phyloP scores from a whole-genome alignment of 1,140 invertebrate genomes.

The Mya arenaria region DNA sequence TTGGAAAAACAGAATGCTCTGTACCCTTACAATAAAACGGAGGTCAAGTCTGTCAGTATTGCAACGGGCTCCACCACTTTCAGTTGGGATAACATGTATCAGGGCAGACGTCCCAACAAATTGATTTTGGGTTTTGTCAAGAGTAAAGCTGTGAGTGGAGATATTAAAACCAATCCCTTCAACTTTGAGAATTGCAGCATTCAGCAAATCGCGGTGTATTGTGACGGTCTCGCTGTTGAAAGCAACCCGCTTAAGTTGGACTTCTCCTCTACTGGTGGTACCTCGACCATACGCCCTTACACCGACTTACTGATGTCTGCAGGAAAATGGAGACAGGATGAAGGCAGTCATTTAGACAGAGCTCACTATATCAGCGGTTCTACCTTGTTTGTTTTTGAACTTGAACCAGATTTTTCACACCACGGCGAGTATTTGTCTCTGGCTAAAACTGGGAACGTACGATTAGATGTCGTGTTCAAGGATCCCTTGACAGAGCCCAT shows the following conservation, averaged over 20 bases:
- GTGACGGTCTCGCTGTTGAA: slow-evolving; percentile 32
- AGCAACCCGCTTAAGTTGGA: slow-evolving; percentile 47
- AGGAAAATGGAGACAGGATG: slow-evolving; percentile 44
- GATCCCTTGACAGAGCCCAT: slow-evolving; percentile 9
- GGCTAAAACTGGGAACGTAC: slow-evolving; percentile 13
- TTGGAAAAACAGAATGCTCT: slow-evolving; percentile 6
- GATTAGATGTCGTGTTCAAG: slow-evolving; percentile 36
- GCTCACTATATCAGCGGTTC: slow-evolving; percentile 24
- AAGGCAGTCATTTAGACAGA: slow-evolving; percentile 19
- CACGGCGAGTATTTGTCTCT: slow-evolving; percentile 27
- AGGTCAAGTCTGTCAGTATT: slow-evolving; percentile 22
- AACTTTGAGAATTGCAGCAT: slow-evolving; percentile 43
- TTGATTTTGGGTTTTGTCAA: slow-evolving; percentile 15
- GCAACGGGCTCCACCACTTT: slow-evolving; percentile 25
- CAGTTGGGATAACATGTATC: slow-evolving; percentile 47
- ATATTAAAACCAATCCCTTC: slow-evolving; percentile 39
- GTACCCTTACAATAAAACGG: slow-evolving; percentile 14
- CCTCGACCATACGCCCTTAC: slow-evolving; percentile 16
- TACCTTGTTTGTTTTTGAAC: slow-evolving; percentile 34
- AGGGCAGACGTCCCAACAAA: slow-evolving; percentile 18
- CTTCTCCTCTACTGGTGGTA: neutral
- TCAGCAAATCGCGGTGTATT: slow-evolving; percentile 27
- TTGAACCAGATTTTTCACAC: slow-evolving; percentile 49
- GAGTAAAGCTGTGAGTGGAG: neutral
- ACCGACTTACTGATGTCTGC: slow-evolving; percentile 2